Conservation (phyloP, 1,140 invertebrate genomes). For the Atta texana region DNA sequence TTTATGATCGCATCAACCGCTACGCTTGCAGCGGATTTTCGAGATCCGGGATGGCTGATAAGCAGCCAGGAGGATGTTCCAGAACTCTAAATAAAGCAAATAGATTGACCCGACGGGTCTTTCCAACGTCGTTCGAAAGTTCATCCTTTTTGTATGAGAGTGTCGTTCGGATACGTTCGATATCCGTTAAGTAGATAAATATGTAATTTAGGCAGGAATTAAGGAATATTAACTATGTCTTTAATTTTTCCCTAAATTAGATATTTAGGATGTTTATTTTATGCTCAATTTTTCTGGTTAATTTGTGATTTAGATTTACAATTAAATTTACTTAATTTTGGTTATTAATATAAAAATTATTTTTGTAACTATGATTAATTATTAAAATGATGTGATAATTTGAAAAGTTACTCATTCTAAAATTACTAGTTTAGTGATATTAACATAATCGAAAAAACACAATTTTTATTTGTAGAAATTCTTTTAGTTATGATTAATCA, state of each 20-base stretch:
- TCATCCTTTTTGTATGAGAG: neutral
- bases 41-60: neutral
- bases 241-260: neutral
- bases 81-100: constrained; percentile 4
- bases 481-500: no score
- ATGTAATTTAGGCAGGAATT: neutral
- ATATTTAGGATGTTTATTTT: neutral
- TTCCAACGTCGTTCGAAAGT: neutral
- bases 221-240: neutral
- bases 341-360: no score
- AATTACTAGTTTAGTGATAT: no score
- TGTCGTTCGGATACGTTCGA: neutral
- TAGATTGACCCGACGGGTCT: neutral
- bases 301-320: no score
- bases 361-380: no score
- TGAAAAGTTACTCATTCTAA: no score
- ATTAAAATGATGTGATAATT: no score
- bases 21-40: neutral
- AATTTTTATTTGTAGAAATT: no score
- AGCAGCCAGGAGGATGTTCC: neutral
- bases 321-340: no score
- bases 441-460: no score
- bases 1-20: constrained; percentile 5
- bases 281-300: no score
- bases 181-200: neutral